Base-by-base conservation (phyloP, 2,888 invertebrate species). In the Nephrocerus scutellatus region DNA sequence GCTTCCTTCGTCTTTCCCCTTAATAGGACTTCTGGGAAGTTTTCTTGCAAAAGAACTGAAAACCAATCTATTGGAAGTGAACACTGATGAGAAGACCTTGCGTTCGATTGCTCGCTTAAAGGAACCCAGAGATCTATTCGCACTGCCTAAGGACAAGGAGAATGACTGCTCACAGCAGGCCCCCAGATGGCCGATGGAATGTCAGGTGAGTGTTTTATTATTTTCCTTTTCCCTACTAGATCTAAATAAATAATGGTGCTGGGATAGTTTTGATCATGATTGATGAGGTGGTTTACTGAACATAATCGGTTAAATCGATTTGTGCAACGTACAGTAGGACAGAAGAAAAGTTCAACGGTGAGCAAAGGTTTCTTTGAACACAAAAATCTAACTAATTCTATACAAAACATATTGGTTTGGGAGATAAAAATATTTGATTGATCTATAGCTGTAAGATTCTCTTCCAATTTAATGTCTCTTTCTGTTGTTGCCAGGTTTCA, bases 111-210 rank as follows among this genome's bases (percentile, higher is more conserved):
- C 80, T 23, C 77, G 79, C 55, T 62, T 81, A 40, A 77, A 73
- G 60, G 82, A 82, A 56, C 80, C 82, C 12, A 72, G 81, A 49
- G 84, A 84, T 59, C 71, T 82, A 41, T 84, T 82, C 66, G 79
- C 80, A 36, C 70, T 80, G 50, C 80, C 80, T 43, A 79, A 76
- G 60, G 80, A 80, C 62, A 67, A 63, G 59, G 69, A 69, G 49
- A 70, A 79, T 57, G 80, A 80, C 55, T 79, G 78, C 58, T 76
- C 82, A 36, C 80, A 81, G 55, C 87, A 87, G 72, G 81, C 84
- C 54, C 79, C 87, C 41, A 73, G 88, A 63, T 89, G 88, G 88
- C 89, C 89, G 14, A 80, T 85, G 29, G 89, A 89, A 72, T 89
- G 89, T 69, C 87, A 89, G 75, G 88, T 87, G 64, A 70, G 53